A percentile compares a stretch with the other conserved stretches of the same genome.
These are phyloP conservation scores for Odontomachus brunneus DNA, from an alignment of 1,140 invertebrate species.

Conservation along the genomic window DNA sequence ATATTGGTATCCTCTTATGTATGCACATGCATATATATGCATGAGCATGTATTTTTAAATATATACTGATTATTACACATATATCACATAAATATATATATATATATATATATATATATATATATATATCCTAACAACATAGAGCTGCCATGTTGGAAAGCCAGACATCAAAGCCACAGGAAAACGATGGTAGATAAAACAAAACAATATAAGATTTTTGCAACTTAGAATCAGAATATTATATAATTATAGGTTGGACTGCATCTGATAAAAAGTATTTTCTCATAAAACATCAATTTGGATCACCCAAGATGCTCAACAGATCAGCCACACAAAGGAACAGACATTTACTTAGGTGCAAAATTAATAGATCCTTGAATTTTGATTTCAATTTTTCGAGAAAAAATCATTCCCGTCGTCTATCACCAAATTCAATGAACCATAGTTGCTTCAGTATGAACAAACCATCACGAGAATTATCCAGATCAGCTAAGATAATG, in stretches of 20 bases:
- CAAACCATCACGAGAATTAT: constrained; percentile 62
- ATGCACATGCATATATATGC: background rate
- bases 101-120: constrained; percentile 14
- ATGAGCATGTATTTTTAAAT: background rate
- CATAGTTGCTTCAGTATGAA: constrained; percentile 45
- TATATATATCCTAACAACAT: too few species aligned
- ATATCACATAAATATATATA: constrained; percentile 17
- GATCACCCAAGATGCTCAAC: constrained; percentile 63
- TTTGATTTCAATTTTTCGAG: constrained; percentile 70
- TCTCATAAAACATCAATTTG: constrained; percentile 65
- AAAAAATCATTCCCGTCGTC: constrained; percentile 58
- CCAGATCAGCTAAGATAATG: constrained; percentile 81
- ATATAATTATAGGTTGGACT: constrained; percentile 68
- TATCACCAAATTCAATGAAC: constrained; percentile 67
- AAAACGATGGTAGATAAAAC: constrained; percentile 62
- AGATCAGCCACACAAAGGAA: constrained; percentile 73
- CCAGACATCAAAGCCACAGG: constrained; percentile 49
- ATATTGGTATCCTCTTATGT: background rate
- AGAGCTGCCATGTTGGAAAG: constrained; percentile 56
- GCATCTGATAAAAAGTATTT: constrained; percentile 66
- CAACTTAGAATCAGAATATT: constrained; percentile 63
- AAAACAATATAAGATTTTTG: constrained; percentile 35
- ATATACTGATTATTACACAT: background rate
- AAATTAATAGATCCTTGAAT: constrained; percentile 77
- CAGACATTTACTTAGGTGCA: constrained; percentile 64